A percentile compares a stretch with the other conserved stretches of the same genome.
Conservation (phyloP, 2,797 vertebrate genomes). For the Lepus oiostolus region DNA sequence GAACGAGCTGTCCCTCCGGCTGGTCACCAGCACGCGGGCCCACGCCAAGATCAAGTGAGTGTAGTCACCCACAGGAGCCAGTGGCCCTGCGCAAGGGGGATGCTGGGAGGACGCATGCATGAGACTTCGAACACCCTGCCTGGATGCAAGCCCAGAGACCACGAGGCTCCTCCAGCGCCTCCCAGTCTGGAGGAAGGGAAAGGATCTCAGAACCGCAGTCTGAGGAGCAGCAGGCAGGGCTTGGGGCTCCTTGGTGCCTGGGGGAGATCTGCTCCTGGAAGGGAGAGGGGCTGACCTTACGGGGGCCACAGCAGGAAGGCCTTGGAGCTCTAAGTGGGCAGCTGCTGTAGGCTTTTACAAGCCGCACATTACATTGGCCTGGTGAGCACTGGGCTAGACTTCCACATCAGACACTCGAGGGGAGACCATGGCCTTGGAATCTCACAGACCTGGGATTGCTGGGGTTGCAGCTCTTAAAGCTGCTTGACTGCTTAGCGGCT, state of each 20-base stretch:
- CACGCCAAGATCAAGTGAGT: slow-evolving; percentile 91
- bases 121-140: no score
- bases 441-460: background rate
- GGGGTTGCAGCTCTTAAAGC: background rate
- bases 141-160: background rate
- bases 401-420: background rate
- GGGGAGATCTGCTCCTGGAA: background rate
- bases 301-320: background rate
- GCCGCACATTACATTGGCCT: background rate
- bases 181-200: background rate
- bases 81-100: background rate
- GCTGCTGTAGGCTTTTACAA: background rate
- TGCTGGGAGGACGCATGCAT: accelerated
- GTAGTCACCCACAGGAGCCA: background rate
- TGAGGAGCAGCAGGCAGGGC: background rate
- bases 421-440: background rate
- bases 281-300: background rate
- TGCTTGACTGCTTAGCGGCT: background rate
- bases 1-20: slow-evolving; percentile 94
- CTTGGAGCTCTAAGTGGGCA: background rate
- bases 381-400: background rate
- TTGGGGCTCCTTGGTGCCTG: accelerated
- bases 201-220: background rate
- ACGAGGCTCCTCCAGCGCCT: background rate
- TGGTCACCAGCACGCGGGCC: slow-evolving; percentile 95